A percentile compares a stretch with the other conserved stretches of the same genome.
phyloP scores from a whole-genome alignment of 1,140 invertebrate genomes.

The Aporrectodea caliginosa region DNA sequence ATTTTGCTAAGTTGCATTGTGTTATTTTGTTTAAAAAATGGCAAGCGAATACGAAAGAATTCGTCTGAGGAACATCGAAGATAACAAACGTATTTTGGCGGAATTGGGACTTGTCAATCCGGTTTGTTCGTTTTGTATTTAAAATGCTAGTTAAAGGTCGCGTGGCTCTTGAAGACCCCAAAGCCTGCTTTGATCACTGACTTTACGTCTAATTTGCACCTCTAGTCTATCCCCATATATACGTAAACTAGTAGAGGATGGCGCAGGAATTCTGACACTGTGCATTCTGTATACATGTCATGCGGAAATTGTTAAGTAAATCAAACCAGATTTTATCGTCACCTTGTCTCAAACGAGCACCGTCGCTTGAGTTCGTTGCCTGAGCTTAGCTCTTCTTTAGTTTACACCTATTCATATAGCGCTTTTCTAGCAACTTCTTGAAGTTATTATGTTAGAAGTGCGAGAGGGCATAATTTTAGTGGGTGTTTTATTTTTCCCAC shows the following conservation, averaged over 20 bases:
- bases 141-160: too few species aligned
- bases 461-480: neutral
- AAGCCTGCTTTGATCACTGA: neutral
- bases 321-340: too few species aligned
- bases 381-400: too few species aligned
- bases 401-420: too few species aligned
- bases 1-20: too few species aligned
- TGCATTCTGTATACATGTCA: neutral
- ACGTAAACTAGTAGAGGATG: too few species aligned
- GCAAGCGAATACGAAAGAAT: conserved; percentile 40
- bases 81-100: conserved; percentile 44
- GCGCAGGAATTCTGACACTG: neutral
- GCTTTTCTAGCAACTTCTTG: neutral
- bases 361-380: too few species aligned
- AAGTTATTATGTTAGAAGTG: neutral
- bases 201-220: neutral
- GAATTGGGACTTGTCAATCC: conserved; percentile 44
- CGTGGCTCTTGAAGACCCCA: too few species aligned
- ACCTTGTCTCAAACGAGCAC: too few species aligned
- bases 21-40: too few species aligned
- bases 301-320: too few species aligned
- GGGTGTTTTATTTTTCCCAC: neutral
- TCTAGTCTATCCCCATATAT: neutral
- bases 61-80: conserved; percentile 43
- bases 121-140: conserved; percentile 32